Evolutionary conservation across 1,140 invertebrate genomes (phyloP).

Genomic region (Procambarus clarkii): DNA sequence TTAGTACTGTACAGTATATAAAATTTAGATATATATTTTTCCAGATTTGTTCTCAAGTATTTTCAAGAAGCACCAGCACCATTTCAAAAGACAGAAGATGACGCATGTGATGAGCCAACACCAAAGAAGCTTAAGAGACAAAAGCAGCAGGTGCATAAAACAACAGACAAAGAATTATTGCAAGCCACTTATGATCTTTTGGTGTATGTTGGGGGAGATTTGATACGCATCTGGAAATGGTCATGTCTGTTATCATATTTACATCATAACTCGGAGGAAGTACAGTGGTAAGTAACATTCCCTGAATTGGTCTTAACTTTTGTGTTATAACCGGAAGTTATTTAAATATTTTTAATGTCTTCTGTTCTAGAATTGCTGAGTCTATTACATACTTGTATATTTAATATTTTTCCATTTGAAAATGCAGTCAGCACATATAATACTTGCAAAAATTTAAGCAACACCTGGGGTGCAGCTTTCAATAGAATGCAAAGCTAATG

Average conservation of each 20-base stretch:
- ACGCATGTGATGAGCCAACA: slow-evolving; percentile 13
- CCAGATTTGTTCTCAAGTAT: slow-evolving; percentile 53
- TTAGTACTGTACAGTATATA: not conserved
- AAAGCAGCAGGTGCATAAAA: not conserved
- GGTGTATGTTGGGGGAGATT: slow-evolving; percentile 32
- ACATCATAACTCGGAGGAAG: slow-evolving; percentile 33
- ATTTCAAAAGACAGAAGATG: slow-evolving; percentile 30
- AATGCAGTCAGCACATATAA: too few relatives aligned
- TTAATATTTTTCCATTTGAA: too few relatives aligned
- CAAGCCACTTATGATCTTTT: slow-evolving; percentile 57
- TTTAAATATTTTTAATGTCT: too few relatives aligned
- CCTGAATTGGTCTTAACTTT: too few relatives aligned
- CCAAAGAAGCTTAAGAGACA: slow-evolving; percentile 43
- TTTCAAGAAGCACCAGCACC: slow-evolving; percentile 60
- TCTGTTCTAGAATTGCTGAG: too few relatives aligned
- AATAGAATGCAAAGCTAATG: too few relatives aligned
- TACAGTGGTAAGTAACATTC: slow-evolving; percentile 49
- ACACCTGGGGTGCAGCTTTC: too few relatives aligned
- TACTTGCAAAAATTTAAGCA: too few relatives aligned
- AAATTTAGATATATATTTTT: slow-evolving; percentile 5
- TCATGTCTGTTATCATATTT: slow-evolving; percentile 39
- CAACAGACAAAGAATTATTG: slow-evolving; percentile 37
- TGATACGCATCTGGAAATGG: slow-evolving; percentile 49
- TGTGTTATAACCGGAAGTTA: too few relatives aligned
- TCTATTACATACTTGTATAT: too few relatives aligned